Percentiles rank a stretch among this genome's conserved stretches.
Evolutionary conservation across 2,888 invertebrate species (phyloP).

Genomic region (Clivina fossor): DNA sequence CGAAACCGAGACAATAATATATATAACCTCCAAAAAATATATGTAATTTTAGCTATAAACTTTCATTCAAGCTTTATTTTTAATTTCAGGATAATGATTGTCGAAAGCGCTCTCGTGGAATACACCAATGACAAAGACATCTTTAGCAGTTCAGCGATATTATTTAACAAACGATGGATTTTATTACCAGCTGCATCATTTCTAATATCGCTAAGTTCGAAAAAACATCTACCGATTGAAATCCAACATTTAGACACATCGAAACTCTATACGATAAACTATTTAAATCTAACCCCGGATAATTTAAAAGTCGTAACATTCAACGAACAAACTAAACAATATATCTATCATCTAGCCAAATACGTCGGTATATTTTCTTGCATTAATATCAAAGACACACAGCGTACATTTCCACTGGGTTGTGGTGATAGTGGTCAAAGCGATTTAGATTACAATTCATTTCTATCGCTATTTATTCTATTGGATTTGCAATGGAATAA

Average conservation of each 20-base stretch:
- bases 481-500: conserved; percentile 22
- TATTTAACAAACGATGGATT: conserved; percentile 24
- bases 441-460: conserved; percentile 6
- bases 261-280: conserved; percentile 6
- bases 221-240: conserved; percentile 8
- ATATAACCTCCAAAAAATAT: no score
- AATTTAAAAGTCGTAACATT: conserved; percentile 13
- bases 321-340: background rate
- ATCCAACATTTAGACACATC: conserved; percentile 15
- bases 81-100: conserved; percentile 7
- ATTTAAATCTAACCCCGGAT: conserved; percentile 6
- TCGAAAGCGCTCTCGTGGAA: conserved; percentile 20
- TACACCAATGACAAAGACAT: conserved; percentile 14
- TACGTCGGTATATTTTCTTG: conserved; percentile 25
- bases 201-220: conserved; percentile 5
- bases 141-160: conserved; percentile 8
- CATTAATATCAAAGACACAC: conserved; percentile 21
- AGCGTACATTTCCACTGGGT: conserved; percentile 18
- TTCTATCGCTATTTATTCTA: conserved; percentile 23
- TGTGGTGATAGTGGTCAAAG: conserved; percentile 10
- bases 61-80: no score
- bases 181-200: conserved; percentile 22
- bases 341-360: conserved; percentile 5
- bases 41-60: no score
- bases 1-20: no score